phyloP scores from a whole-genome alignment of 1,140 invertebrate species.

The Musca vetustissima region DNA sequence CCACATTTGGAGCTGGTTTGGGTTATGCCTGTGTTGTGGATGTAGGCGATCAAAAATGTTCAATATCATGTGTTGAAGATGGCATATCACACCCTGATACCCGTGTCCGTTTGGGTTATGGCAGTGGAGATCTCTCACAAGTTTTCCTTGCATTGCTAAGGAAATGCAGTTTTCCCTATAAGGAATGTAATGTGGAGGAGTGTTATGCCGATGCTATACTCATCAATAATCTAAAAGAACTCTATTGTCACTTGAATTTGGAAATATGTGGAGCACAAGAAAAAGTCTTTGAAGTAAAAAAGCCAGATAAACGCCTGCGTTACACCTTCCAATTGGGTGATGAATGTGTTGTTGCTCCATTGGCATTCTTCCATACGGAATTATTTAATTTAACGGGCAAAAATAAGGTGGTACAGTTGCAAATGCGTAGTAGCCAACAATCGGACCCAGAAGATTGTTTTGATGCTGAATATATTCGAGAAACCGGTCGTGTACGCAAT shows the following conservation, averaged over 20 bases:
- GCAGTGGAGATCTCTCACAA: conserved; percentile 85
- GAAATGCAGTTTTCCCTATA: conserved; percentile 87
- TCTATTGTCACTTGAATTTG: conserved; percentile 88
- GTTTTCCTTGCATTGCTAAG: conserved; percentile 83
- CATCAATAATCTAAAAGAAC: conserved; percentile 83
- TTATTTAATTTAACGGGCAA: conserved; percentile 80
- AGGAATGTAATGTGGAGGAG: conserved; percentile 67
- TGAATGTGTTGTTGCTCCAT: conserved; percentile 88
- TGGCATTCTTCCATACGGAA: conserved; percentile 87
- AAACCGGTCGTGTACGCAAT: conserved; percentile 70
- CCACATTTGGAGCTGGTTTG: conserved; percentile 90
- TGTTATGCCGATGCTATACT: conserved; percentile 73
- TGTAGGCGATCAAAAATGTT: conserved; percentile 93
- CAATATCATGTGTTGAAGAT: conserved; percentile 94
- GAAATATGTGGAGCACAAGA: conserved; percentile 53
- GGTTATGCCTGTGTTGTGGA: conserved; percentile 93
- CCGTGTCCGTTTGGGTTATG: conserved; percentile 82
- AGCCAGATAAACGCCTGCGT: conserved; percentile 57
- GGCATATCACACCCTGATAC: conserved; percentile 89
- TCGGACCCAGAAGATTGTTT: conserved; percentile 92
- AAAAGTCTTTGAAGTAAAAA: conserved; percentile 49
- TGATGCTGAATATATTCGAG: conserved; percentile 87
- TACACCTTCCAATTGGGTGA: conserved; percentile 86
- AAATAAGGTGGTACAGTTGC: conserved; percentile 62
- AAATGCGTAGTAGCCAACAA: conserved; percentile 71